Evolutionary conservation across 2,888 invertebrate species (phyloP), one percentile per base, ranked within the genome.

Genomic region (Meteorus colon): DNA sequence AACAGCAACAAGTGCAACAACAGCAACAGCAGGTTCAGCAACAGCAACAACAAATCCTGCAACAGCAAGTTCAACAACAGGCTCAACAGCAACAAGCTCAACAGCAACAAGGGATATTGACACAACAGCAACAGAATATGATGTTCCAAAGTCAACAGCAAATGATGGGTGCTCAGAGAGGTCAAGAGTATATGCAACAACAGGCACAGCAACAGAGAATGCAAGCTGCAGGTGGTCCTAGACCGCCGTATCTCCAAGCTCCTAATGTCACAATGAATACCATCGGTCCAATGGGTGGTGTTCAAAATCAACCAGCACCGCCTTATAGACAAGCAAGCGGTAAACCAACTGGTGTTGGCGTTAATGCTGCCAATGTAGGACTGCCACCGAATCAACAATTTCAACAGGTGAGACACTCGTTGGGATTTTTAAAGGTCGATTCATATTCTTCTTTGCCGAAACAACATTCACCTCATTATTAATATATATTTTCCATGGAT

Each of bases 221-320:
- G 85, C 93, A 93, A 82, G 92, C 91, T 4, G 87, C 84, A 34
- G 80, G 87, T 74, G 76, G 76, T 29, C 90, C 92, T 1, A 90
- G 94, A 51, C 93, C 94, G 1, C 93, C 93, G 51, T 94, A 94
- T 82, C 92, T 94, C 91, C 94, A 94, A 90, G 94, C 96, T 3
- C 96, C 96, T 1, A 96, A 96, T 87, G 96, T 96, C 1, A 96
- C 96, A 0, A 96, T 96, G 96, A 94, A 94, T 72, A 91, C 93
- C 0, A 94, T 94, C 93, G 94, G 93, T 79, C 86, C 91, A 79
- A 88, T 91, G 90, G 90, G 90, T 65, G 91, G 89, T 4, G 89
- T 89, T 69, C 90, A 89, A 80, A 90, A 89, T 73, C 95, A 94
- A 10, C 94, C 95, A 0, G 95, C 95, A 14, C 95, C 96, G 1